Evolutionary conservation across 2,113 vertebrate species (phyloP).

Genomic region (Pseudonaja textilis): DNA sequence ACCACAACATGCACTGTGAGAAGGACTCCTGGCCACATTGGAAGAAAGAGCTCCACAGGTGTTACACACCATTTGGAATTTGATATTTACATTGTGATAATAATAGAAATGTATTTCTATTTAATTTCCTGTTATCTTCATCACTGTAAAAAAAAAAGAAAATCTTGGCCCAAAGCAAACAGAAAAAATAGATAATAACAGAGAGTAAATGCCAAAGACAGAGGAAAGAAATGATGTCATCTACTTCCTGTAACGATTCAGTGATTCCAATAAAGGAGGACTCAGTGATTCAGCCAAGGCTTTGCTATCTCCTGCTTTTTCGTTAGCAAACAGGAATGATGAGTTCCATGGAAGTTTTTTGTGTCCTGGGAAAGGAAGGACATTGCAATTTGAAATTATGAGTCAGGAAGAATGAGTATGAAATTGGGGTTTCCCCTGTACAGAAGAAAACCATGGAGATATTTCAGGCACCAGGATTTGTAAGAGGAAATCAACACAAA

Average conservation of each 20-base stretch:
- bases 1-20: neutral
- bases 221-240: slow-evolving; percentile 58
- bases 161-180: neutral
- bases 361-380: slow-evolving; percentile 19
- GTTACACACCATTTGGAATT: neutral
- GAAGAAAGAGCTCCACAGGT: neutral
- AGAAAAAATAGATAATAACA: neutral
- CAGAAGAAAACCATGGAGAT: neutral
- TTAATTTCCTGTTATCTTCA: neutral
- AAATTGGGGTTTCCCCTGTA: slow-evolving; percentile 20
- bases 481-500: neutral
- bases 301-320: slow-evolving; percentile 26
- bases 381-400: slow-evolving; percentile 37
- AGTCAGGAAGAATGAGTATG: slow-evolving; percentile 34
- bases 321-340: slow-evolving; percentile 7
- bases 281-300: slow-evolving; percentile 36
- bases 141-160: no score
- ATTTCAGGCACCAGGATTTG: neutral
- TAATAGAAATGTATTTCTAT: no score
- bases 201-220: slow-evolving; percentile 39
- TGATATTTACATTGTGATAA: neutral
- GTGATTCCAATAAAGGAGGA: slow-evolving; percentile 20
- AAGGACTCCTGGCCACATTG: neutral
- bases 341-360: slow-evolving; percentile 37
- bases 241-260: slow-evolving; percentile 59